These are phyloP conservation scores for Amphiduros pacificus DNA, from an alignment of 2,888 invertebrate genomes.

Conservation along the genomic window DNA sequence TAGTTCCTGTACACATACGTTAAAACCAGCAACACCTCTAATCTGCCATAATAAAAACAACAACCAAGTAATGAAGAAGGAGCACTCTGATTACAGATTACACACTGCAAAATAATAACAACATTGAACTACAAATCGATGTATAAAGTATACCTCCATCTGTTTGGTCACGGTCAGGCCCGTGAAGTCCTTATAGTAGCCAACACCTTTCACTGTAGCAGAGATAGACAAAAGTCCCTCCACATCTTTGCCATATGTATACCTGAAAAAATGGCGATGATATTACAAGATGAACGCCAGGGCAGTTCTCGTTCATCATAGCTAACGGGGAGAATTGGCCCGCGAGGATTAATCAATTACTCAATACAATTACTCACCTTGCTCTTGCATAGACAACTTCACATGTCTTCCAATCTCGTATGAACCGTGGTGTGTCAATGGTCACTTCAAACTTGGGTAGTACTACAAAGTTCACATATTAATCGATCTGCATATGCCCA, in stretches of 20 bases:
- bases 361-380: constrained; percentile 12
- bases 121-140: too few relatives aligned
- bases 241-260: constrained; percentile 22
- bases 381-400: constrained; percentile 16
- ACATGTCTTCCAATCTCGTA: constrained; percentile 24
- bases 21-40: constrained; percentile 15
- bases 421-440: constrained; percentile 21
- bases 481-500: too few relatives aligned
- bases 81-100: too few relatives aligned
- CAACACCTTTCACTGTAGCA: constrained; percentile 19
- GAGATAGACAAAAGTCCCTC: constrained; percentile 15
- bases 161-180: constrained; percentile 2
- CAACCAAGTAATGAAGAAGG: too few relatives aligned
- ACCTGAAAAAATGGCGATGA: constrained; percentile 17
- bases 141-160: neutral
- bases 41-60: constrained; percentile 24
- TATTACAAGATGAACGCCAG: neutral
- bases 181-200: constrained; percentile 21
- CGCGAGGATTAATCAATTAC: neutral
- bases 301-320: neutral
- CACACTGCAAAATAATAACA: too few relatives aligned
- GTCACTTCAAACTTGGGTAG: constrained; percentile 58
- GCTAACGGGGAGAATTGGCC: neutral
- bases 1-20: constrained; percentile 24
- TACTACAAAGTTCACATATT: constrained; percentile 39